Percentiles rank a stretch among this genome's conserved stretches.
These are phyloP conservation scores for Rhinogobio ventralis DNA, from an alignment of 2,797 vertebrate species.

Conservation along the genomic window DNA sequence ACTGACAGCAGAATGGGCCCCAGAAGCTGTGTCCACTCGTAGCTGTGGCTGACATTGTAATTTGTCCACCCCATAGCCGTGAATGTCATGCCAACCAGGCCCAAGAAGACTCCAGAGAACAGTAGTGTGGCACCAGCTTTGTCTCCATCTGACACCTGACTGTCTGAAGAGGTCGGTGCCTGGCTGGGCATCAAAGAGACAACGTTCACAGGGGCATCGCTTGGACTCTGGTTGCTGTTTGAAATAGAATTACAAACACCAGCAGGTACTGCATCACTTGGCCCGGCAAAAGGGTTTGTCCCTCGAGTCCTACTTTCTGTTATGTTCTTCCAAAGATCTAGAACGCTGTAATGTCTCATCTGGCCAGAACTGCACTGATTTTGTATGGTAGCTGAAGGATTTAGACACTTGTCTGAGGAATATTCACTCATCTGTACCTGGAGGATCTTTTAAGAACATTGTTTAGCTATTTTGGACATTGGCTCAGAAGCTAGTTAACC, in stretches of 20 bases:
- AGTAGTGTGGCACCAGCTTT: conserved; percentile 81
- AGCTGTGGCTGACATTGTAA: conserved; percentile 64
- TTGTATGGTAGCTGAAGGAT: not conserved
- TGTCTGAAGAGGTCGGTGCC: conserved; percentile 65
- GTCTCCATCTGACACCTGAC: conserved; percentile 75
- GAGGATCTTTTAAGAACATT: conserved; percentile 3
- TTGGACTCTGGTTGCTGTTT: conserved; percentile 41
- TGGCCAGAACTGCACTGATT: not conserved
- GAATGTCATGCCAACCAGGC: conserved; percentile 81
- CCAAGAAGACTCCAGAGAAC: conserved; percentile 83
- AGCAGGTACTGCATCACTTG: not conserved
- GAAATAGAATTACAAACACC: not conserved
- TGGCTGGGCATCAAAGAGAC: conserved; percentile 72
- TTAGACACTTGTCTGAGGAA: not conserved
- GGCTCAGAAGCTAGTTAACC: conserved; percentile 43
- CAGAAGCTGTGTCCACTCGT: conserved; percentile 83
- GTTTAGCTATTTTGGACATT: conserved; percentile 2
- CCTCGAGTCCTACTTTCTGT: conserved; percentile 1
- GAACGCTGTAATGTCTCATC: conserved; percentile 17
- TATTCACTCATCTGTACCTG: not conserved
- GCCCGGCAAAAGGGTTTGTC: conserved; percentile 18
- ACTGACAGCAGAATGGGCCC: conserved; percentile 85
- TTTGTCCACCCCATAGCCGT: conserved; percentile 83
- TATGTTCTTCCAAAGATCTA: conserved; percentile 37
- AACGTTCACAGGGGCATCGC: conserved; percentile 74